Evolutionary conservation across 1,140 invertebrate species (phyloP).

Genomic region (Diuraphis noxia): DNA sequence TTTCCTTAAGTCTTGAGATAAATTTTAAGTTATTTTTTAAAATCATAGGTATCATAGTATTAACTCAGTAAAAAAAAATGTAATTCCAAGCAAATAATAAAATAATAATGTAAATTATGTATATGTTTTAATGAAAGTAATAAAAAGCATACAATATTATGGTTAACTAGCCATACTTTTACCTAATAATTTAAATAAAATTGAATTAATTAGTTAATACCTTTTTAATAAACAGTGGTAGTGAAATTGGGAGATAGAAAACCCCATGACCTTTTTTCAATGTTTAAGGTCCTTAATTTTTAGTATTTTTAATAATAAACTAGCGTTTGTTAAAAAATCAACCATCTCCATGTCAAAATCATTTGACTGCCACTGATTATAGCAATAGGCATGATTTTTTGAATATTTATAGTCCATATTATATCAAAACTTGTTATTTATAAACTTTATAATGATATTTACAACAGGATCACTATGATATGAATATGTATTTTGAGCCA

Average conservation of each 20-base stretch:
- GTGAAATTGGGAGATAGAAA: too few species aligned
- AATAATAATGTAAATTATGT: not conserved
- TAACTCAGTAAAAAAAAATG: not conserved
- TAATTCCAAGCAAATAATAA: not conserved
- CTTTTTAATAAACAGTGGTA: too few species aligned
- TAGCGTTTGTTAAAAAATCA: too few species aligned
- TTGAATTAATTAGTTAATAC: not conserved
- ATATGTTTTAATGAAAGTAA: not conserved
- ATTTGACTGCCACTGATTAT: too few species aligned
- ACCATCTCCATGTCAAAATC: too few species aligned
- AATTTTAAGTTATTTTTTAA: not conserved
- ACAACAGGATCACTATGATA: not conserved
- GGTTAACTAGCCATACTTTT: not conserved
- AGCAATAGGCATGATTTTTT: not conserved
- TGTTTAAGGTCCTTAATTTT: too few species aligned
- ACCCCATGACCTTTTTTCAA: too few species aligned
- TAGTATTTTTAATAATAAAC: too few species aligned
- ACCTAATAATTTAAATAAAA: not conserved
- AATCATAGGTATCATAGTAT: not conserved
- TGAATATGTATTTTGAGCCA: constrained; percentile 22
- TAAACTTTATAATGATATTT: not conserved
- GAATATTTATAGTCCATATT: not conserved
- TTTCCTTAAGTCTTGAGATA: not conserved
- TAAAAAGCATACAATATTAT: not conserved
- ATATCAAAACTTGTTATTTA: not conserved